Percentiles rank a stretch among this genome's conserved stretches.
Evolutionary conservation across 2,888 invertebrate genomes (phyloP).

Genomic region (Eupithecia tripunctaria): DNA sequence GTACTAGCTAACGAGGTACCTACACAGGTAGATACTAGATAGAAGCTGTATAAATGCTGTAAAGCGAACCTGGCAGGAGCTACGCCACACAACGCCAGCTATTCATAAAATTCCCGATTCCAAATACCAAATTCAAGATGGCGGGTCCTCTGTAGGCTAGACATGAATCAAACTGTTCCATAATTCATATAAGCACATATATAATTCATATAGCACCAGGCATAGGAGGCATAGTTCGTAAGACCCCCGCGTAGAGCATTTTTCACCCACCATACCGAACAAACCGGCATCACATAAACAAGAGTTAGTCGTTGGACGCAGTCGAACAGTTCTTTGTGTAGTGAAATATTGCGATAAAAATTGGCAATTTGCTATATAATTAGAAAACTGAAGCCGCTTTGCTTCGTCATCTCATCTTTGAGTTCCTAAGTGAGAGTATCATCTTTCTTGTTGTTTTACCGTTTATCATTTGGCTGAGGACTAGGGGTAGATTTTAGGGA

Average conservation of each 20-base stretch:
- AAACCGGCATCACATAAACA: conserved; percentile 59
- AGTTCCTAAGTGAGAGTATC: neutral
- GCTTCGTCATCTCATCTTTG: neutral
- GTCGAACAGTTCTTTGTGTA: conserved; percentile 63
- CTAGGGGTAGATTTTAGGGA: neutral
- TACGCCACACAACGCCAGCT: conserved; percentile 40
- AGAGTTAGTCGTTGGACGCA: conserved; percentile 53
- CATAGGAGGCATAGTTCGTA: conserved; percentile 60
- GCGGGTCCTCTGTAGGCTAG: conserved; percentile 58
- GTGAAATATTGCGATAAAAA: conserved; percentile 57
- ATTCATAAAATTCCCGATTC: conserved; percentile 52
- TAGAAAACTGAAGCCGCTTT: neutral
- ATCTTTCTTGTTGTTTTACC: neutral
- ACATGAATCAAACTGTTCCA: conserved; percentile 75
- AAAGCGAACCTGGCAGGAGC: neutral
- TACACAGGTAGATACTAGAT: no score
- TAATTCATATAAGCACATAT: conserved; percentile 60
- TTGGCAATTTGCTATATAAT: conserved; percentile 48
- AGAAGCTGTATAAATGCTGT: neutral
- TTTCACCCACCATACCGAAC: conserved; percentile 60
- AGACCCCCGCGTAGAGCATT: conserved; percentile 76
- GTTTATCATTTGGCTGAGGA: neutral
- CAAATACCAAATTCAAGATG: conserved; percentile 60
- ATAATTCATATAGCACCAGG: conserved; percentile 78
- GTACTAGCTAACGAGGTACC: no score